Evolutionary conservation across 2,888 invertebrate genomes (phyloP).

Genomic region (Caenorhabditis angaria): DNA sequence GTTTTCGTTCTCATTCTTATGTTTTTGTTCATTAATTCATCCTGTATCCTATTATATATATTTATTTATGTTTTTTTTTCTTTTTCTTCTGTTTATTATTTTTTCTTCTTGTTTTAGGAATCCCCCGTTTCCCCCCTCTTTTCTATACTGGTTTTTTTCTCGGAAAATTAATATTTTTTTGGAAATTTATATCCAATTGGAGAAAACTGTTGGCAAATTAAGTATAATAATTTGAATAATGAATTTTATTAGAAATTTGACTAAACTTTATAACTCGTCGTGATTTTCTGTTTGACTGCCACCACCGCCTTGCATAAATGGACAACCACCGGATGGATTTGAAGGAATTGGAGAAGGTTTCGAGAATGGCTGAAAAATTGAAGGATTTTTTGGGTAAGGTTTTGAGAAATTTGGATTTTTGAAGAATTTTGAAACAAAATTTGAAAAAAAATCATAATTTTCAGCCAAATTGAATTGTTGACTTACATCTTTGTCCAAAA

Average conservation of each 20-base stretch:
- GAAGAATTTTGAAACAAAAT: no score
- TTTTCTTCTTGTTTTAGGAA: background rate
- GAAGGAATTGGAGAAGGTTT: slow-evolving; percentile 14
- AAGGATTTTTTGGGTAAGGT: background rate
- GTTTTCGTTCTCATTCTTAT: no score
- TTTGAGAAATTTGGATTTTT: background rate
- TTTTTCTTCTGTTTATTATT: background rate
- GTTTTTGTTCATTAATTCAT: no score
- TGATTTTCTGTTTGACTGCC: slow-evolving; percentile 13
- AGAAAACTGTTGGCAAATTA: background rate
- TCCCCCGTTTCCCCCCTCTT: background rate
- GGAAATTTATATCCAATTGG: background rate
- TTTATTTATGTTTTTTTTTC: slow-evolving; percentile 10
- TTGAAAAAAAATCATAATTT: no score
- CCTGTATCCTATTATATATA: no score
- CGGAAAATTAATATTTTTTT: background rate
- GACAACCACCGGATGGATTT: slow-evolving; percentile 49
- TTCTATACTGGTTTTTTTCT: background rate
- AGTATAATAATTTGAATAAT: background rate
- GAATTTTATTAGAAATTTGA: background rate
- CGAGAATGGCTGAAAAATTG: slow-evolving; percentile 27
- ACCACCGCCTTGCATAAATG: slow-evolving; percentile 54
- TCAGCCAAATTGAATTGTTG: no score
- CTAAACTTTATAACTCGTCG: slow-evolving; percentile 23
- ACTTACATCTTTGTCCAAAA: slow-evolving; percentile 30